phyloP scores from a whole-genome alignment of 1,140 invertebrate genomes.

The Halictus rubicundus region DNA sequence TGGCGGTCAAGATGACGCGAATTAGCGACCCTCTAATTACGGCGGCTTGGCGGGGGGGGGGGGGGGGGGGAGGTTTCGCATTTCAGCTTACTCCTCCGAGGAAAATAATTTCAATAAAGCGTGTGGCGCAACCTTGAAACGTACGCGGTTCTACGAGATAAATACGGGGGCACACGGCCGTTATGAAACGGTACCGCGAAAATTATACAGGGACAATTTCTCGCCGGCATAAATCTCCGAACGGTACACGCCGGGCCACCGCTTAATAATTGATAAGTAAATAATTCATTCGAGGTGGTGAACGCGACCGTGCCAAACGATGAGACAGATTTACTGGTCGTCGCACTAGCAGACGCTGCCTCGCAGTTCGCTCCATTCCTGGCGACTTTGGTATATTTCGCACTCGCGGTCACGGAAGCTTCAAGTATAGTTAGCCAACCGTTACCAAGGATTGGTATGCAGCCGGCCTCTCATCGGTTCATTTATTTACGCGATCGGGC shows the following conservation, averaged over 20 bases:
- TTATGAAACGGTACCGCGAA: slow-evolving; percentile 36
- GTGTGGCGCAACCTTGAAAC: slow-evolving; percentile 30
- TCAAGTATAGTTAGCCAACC: slow-evolving; percentile 42
- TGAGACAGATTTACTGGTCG: slow-evolving; percentile 69
- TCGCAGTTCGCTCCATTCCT: slow-evolving; percentile 56
- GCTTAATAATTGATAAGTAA: slow-evolving; percentile 67
- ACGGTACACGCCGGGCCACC: slow-evolving; percentile 40
- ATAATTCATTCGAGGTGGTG: slow-evolving; percentile 71
- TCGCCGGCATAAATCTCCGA: slow-evolving; percentile 48
- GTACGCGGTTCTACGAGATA: not conserved
- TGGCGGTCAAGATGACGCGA: not conserved
- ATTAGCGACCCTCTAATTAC: slow-evolving; percentile 1
- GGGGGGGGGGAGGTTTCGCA: too few relatives aligned
- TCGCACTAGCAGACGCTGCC: slow-evolving; percentile 34
- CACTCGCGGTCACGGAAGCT: slow-evolving; percentile 47
- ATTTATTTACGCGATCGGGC: slow-evolving; percentile 49
- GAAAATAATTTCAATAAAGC: slow-evolving; percentile 22
- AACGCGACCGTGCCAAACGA: slow-evolving; percentile 68
- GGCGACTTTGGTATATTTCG: slow-evolving; percentile 55
- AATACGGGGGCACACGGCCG: slow-evolving; percentile 12
- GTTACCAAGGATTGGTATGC: slow-evolving; percentile 31
- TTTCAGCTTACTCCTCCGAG: not conserved
- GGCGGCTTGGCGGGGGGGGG: too few relatives aligned
- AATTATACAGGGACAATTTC: slow-evolving; percentile 32
- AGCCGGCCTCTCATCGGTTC: slow-evolving; percentile 44